phyloP scores from a whole-genome alignment of 2,113 vertebrate genomes.

The Tursiops truncatus region DNA sequence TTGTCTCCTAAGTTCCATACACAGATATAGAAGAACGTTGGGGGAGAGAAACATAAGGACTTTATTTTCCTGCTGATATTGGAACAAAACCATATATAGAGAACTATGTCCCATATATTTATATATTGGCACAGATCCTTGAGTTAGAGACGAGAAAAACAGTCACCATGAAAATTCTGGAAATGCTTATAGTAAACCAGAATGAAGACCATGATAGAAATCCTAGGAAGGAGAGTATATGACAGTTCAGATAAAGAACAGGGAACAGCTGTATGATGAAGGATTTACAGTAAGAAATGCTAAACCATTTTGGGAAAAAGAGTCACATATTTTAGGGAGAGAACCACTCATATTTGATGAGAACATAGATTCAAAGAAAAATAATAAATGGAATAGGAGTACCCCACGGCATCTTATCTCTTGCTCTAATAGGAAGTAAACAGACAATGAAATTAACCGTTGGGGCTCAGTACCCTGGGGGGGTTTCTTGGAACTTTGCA shows the following conservation, averaged over 20 bases:
- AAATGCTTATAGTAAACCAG: conserved; percentile 31
- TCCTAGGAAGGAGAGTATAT: neutral
- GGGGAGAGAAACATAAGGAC: neutral
- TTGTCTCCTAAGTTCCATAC: neutral
- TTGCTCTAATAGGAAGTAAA: conserved; percentile 54
- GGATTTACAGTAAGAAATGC: conserved; percentile 54
- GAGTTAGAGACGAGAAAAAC: neutral
- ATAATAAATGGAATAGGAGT: conserved; percentile 14
- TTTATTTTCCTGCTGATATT: conserved; percentile 5
- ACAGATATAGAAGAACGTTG: neutral
- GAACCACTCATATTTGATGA: conserved; percentile 36
- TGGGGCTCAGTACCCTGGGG: neutral
- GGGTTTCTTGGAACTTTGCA: conserved; percentile 44
- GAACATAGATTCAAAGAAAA: conserved; percentile 27
- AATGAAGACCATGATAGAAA: conserved; percentile 35
- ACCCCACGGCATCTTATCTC: conserved; percentile 29
- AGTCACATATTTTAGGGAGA: conserved; percentile 35
- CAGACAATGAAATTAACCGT: conserved; percentile 55
- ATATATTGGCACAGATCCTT: conserved; percentile 27
- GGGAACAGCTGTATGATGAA: conserved; percentile 21
- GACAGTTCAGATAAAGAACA: conserved; percentile 46
- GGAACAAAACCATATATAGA: neutral
- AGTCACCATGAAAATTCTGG: conserved; percentile 20
- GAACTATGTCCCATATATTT: neutral
- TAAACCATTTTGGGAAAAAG: conserved; percentile 11